phyloP scores from a whole-genome alignment of 2,888 invertebrate species.

The Phengaris arion region DNA sequence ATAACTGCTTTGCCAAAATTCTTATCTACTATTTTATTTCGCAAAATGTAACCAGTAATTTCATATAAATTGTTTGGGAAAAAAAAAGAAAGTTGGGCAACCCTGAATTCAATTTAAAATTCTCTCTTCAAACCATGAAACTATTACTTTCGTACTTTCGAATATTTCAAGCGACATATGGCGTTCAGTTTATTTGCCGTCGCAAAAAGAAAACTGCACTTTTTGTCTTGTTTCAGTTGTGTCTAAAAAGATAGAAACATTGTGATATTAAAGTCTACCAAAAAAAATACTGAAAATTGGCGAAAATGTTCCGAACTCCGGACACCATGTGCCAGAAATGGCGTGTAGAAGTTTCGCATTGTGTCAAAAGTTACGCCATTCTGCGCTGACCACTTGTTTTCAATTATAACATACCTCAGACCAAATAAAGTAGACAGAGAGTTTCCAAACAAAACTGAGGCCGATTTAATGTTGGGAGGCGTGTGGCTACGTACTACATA shows the following conservation, averaged over 20 bases:
- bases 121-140: slow-evolving; percentile 15
- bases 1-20: background rate
- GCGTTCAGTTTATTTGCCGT: background rate
- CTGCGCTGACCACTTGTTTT: slow-evolving; percentile 4
- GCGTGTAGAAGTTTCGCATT: background rate
- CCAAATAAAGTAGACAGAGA: too few relatives aligned
- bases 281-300: slow-evolving; percentile 6
- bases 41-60: background rate
- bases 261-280: slow-evolving; percentile 8
- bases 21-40: background rate
- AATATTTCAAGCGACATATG: slow-evolving; percentile 15
- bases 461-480: too few relatives aligned
- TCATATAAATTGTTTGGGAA: background rate
- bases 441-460: too few relatives aligned
- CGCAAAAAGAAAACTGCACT: slow-evolving; percentile 11
- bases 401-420: background rate
- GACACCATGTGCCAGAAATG: slow-evolving; percentile 19
- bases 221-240: slow-evolving; percentile 6
- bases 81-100: slow-evolving; percentile 9
- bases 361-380: background rate
- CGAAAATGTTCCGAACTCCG: slow-evolving; percentile 7
- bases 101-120: slow-evolving; percentile 20
- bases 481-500: too few relatives aligned
- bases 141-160: slow-evolving; percentile 20
- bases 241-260: slow-evolving; percentile 7